Evolutionary conservation across 2,888 invertebrate genomes (phyloP).

Genomic region (Zhuqinia jingwanae): DNA sequence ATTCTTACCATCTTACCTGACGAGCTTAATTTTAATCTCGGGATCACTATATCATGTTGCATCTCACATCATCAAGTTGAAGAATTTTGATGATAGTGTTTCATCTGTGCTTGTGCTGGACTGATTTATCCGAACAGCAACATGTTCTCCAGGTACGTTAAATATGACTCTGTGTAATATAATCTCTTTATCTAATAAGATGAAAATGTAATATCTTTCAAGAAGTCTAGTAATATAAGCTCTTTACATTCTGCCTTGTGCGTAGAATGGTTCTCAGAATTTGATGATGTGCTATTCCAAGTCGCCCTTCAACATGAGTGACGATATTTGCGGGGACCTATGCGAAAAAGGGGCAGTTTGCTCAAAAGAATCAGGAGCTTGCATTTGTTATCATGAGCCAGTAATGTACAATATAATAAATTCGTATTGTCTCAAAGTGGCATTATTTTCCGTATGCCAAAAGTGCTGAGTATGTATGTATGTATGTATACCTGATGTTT

Average conservation of each 20-base stretch:
- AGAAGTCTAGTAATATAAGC: not conserved
- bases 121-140: not conserved
- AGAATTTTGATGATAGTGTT: no score
- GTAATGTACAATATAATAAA: conserved; percentile 15
- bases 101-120: not conserved
- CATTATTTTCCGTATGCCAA: no score
- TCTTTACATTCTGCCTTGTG: not conserved
- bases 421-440: not conserved
- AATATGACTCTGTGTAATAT: conserved; percentile 12
- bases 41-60: no score
- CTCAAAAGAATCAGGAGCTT: conserved; percentile 54
- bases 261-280: conserved; percentile 24
- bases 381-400: conserved; percentile 49
- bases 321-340: conserved; percentile 55
- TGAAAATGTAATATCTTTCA: not conserved
- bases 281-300: conserved; percentile 48
- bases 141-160: conserved; percentile 31
- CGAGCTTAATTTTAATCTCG: no score
- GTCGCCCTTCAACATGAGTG: conserved; percentile 45
- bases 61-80: no score
- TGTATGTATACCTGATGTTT: not conserved
- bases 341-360: conserved; percentile 49
- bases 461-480: no score
- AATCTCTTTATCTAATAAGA: conserved; percentile 9
- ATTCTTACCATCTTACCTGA: no score